These are phyloP conservation scores for Perithous albicinctus DNA, from an alignment of 2,888 invertebrate genomes.

Conservation along the genomic window DNA sequence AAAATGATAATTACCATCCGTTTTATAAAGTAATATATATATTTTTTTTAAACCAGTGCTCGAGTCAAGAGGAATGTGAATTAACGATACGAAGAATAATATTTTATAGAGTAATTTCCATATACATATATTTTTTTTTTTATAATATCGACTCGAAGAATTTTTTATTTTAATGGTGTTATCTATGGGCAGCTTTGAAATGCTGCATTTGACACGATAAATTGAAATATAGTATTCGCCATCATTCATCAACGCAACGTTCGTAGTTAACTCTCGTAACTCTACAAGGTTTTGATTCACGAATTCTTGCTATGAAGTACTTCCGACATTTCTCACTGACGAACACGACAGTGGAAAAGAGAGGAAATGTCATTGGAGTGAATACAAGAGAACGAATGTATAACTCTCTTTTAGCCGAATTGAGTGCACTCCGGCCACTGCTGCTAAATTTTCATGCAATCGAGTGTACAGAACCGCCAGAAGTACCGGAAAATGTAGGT, in stretches of 20 bases:
- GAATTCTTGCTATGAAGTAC: constrained; percentile 6
- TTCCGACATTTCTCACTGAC: constrained; percentile 31
- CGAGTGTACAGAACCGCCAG: background rate
- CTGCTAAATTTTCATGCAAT: constrained; percentile 39
- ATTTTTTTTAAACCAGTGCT: too few species aligned
- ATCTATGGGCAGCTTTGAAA: background rate
- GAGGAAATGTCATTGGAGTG: constrained; percentile 19
- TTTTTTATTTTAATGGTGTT: background rate
- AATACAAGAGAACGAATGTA: constrained; percentile 36
- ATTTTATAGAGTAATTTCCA: background rate
- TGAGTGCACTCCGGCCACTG: constrained; percentile 17
- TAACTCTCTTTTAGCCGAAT: constrained; percentile 3
- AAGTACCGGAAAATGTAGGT: constrained; percentile 26
- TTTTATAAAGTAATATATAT: background rate
- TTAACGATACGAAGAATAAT: background rate
- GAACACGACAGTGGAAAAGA: constrained; percentile 7
- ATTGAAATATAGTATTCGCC: constrained; percentile 25
- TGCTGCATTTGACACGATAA: background rate
- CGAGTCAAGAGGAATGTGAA: too few species aligned
- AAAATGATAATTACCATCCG: too few species aligned
- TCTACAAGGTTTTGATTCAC: background rate
- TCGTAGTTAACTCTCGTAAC: background rate
- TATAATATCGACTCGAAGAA: background rate
- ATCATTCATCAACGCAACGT: constrained; percentile 6
- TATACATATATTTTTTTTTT: background rate